phyloP scores from a whole-genome alignment of 2,113 vertebrate genomes.

The Halcyon senegalensis region DNA sequence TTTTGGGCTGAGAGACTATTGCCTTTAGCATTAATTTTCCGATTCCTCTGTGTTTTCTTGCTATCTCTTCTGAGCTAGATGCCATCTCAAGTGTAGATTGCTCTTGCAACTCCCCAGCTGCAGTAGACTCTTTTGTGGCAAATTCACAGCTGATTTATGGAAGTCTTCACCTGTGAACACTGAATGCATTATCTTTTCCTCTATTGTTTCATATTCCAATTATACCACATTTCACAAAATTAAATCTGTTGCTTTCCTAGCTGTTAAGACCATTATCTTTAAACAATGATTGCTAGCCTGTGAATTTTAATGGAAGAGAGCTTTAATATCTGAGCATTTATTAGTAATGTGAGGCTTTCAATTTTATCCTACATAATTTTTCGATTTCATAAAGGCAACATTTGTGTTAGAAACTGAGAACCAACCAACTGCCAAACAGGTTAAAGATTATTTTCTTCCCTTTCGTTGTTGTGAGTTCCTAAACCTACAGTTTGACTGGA shows the following conservation, averaged over 20 bases:
- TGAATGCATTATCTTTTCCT: conserved; percentile 22
- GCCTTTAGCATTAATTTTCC: background rate
- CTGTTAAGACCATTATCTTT: conserved; percentile 47
- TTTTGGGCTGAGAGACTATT: background rate
- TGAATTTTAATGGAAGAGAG: conserved; percentile 48
- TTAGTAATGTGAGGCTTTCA: conserved; percentile 8
- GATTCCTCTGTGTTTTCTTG: background rate
- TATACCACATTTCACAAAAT: conserved; percentile 46
- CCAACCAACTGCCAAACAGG: background rate
- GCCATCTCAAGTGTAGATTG: background rate
- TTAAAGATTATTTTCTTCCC: background rate
- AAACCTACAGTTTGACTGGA: background rate
- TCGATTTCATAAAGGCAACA: background rate
- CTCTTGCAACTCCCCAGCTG: background rate
- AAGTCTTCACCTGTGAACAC: conserved; percentile 40
- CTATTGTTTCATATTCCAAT: conserved; percentile 34
- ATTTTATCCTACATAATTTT: background rate
- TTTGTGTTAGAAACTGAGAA: background rate
- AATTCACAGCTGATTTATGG: conserved; percentile 43
- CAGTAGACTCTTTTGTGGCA: conserved; percentile 11
- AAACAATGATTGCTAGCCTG: conserved; percentile 43
- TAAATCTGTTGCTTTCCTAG: conserved; percentile 63
- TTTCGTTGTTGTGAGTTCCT: background rate
- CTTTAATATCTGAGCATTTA: conserved; percentile 15
- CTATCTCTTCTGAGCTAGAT: background rate